Evolutionary conservation across 2,888 invertebrate species (phyloP).

Genomic region (Drosophila borealis): DNA sequence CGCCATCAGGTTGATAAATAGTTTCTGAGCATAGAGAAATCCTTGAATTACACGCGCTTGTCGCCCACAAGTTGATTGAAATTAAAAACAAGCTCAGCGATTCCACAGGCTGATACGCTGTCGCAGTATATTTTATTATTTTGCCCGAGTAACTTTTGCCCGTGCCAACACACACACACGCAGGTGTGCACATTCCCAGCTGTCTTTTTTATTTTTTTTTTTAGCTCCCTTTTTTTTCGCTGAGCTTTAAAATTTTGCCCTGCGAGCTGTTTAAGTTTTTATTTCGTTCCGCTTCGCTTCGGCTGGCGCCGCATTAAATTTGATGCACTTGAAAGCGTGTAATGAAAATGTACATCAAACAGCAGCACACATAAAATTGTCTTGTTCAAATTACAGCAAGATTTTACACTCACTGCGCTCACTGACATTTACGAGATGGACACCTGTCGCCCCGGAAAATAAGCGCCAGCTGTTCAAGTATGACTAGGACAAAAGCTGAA

Average conservation of each 20-base stretch:
- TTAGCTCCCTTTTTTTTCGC: slow-evolving; percentile 6
- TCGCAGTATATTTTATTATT: slow-evolving; percentile 17
- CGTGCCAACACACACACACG: not conserved
- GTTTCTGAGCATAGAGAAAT: slow-evolving; percentile 40
- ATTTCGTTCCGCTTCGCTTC: slow-evolving; percentile 23
- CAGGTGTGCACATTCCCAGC: slow-evolving; percentile 57
- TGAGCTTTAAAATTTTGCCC: slow-evolving; percentile 41
- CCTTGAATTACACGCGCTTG: slow-evolving; percentile 43
- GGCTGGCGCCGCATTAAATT: slow-evolving; percentile 37
- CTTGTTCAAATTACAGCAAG: slow-evolving; percentile 51
- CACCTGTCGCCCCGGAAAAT: slow-evolving; percentile 39
- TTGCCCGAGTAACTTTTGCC: not conserved
- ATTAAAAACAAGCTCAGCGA: slow-evolving; percentile 57
- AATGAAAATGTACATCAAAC: slow-evolving; percentile 59
- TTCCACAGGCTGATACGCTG: slow-evolving; percentile 26
- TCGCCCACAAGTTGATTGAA: slow-evolving; percentile 53
- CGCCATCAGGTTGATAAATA: slow-evolving; percentile 69
- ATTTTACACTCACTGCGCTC: slow-evolving; percentile 50
- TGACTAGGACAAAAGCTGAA: not conserved
- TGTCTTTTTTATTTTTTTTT: not conserved
- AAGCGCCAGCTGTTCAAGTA: not conserved
- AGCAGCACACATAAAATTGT: slow-evolving; percentile 39
- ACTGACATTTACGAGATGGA: slow-evolving; percentile 29
- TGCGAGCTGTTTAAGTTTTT: slow-evolving; percentile 30
- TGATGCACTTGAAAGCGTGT: slow-evolving; percentile 45